Evolutionary conservation across 2,888 invertebrate species (phyloP).

Genomic region (Agrotis ipsilon): DNA sequence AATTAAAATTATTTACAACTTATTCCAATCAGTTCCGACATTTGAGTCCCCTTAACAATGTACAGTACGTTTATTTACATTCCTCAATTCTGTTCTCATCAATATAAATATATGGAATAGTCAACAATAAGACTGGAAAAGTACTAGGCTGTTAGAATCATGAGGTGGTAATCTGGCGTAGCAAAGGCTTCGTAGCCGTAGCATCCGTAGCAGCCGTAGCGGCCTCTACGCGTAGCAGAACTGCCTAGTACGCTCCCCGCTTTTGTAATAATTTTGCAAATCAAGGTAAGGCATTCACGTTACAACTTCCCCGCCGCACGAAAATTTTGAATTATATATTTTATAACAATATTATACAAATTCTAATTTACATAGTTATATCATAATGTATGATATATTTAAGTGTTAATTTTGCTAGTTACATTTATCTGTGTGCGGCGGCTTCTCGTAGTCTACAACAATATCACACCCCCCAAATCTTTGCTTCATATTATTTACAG

Average conservation of each 20-base stretch:
- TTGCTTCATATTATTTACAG: conserved; percentile 48
- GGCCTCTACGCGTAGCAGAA: conserved; percentile 33
- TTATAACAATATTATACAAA: conserved; percentile 27
- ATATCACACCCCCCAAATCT: conserved; percentile 53
- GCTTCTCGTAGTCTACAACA: conserved; percentile 31
- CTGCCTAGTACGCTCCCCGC: conserved; percentile 13
- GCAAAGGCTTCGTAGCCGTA: conserved; percentile 25
- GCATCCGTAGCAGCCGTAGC: conserved; percentile 41
- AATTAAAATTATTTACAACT: conserved; percentile 84
- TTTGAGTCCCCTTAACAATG: conserved; percentile 78
- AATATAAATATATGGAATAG: conserved; percentile 54
- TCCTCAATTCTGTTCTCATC: conserved; percentile 57
- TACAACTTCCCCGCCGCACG: conserved; percentile 52
- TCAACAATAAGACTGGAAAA: conserved; percentile 48
- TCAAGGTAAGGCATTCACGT: conserved; percentile 55
- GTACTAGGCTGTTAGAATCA: conserved; percentile 13
- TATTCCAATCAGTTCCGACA: conserved; percentile 90
- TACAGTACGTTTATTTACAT: conserved; percentile 72
- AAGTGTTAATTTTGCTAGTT: conserved; percentile 26
- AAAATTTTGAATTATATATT: conserved; percentile 27
- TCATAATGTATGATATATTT: conserved; percentile 18
- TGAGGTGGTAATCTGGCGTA: conserved; percentile 5
- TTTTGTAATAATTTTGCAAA: conserved; percentile 55
- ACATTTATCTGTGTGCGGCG: conserved; percentile 41
- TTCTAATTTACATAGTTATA: conserved; percentile 21